These are phyloP conservation scores for Enoplosus armatus DNA, from an alignment of 2,797 vertebrate species.

Conservation along the genomic window DNA sequence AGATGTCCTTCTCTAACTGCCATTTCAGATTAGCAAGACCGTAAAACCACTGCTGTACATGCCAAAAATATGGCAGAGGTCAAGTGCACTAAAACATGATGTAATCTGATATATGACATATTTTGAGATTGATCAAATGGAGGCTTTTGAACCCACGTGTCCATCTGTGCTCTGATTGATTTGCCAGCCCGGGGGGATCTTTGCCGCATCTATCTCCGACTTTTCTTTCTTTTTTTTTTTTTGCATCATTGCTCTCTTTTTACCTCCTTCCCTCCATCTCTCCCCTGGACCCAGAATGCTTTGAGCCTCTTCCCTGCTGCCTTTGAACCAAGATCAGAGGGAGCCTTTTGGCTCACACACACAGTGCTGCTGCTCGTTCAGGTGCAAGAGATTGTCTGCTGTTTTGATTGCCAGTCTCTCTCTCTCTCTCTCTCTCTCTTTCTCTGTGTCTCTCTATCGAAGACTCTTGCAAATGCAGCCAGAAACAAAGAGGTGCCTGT, in stretches of 20 bases:
- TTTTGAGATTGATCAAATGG: slow-evolving; percentile 50
- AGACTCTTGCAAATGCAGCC: not conserved
- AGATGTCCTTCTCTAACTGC: too few species aligned
- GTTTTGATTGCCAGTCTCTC: slow-evolving; percentile 48
- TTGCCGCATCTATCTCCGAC: slow-evolving; percentile 71
- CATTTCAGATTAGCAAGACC: not conserved
- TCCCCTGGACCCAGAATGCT: slow-evolving; percentile 78
- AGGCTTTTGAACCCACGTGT: slow-evolving; percentile 64
- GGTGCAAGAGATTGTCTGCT: slow-evolving; percentile 61
- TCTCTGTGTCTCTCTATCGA: slow-evolving; percentile 4
- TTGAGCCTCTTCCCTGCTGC: slow-evolving; percentile 85
- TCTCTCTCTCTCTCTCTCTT: slow-evolving; percentile 17
- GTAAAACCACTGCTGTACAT: not conserved
- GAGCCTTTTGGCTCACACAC: slow-evolving; percentile 77
- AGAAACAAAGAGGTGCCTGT: not conserved
- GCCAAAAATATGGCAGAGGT: not conserved
- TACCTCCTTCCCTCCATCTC: slow-evolving; percentile 61
- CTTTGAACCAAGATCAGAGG: slow-evolving; percentile 89
- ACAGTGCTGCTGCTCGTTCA: slow-evolving; percentile 51
- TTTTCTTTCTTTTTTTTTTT: slow-evolving; percentile 31
- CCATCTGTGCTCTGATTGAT: slow-evolving; percentile 79
- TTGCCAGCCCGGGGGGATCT: slow-evolving; percentile 81
- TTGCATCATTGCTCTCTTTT: slow-evolving; percentile 61
- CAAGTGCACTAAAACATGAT: slow-evolving; percentile 6
- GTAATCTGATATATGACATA: slow-evolving; percentile 34